Percentiles rank a stretch among this genome's conserved stretches.
Conservation (phyloP, 2,113 vertebrate species). For the Pelecanoides urinatrix region DNA sequence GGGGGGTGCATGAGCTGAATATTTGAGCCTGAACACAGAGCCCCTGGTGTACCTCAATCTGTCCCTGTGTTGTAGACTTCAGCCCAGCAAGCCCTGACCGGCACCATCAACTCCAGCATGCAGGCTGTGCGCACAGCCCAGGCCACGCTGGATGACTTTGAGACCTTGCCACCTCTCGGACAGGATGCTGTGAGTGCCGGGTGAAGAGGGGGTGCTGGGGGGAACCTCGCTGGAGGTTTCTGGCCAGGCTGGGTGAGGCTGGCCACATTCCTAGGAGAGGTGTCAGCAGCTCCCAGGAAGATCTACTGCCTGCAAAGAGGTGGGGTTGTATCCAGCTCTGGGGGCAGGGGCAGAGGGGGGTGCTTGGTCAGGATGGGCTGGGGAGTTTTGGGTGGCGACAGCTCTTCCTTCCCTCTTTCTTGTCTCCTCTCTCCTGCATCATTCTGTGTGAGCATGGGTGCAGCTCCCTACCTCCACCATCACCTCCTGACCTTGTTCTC, state of each 20-base stretch:
- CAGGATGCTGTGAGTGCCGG: constrained; percentile 84
- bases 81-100: constrained; percentile 89
- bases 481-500: background rate
- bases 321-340: background rate
- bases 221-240: background rate
- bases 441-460: background rate
- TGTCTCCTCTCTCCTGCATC: background rate
- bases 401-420: background rate
- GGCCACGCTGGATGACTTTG: constrained; percentile 86
- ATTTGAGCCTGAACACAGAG: background rate
- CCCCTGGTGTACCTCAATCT: too few relatives aligned
- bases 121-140: constrained; percentile 89
- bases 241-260: too few relatives aligned
- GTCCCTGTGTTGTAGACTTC: constrained; percentile 76
- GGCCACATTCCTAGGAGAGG: too few relatives aligned
- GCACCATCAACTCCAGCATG: constrained; percentile 95
- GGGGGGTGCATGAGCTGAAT: background rate
- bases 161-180: constrained; percentile 85
- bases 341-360: background rate
- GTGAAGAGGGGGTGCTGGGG: background rate
- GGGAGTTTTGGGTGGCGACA: background rate
- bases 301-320: background rate
- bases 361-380: background rate
- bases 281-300: background rate
- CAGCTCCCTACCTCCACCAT: background rate